Base-by-base conservation (phyloP, 2,797 vertebrate species). In the Silurus lanzhouensis region DNA sequence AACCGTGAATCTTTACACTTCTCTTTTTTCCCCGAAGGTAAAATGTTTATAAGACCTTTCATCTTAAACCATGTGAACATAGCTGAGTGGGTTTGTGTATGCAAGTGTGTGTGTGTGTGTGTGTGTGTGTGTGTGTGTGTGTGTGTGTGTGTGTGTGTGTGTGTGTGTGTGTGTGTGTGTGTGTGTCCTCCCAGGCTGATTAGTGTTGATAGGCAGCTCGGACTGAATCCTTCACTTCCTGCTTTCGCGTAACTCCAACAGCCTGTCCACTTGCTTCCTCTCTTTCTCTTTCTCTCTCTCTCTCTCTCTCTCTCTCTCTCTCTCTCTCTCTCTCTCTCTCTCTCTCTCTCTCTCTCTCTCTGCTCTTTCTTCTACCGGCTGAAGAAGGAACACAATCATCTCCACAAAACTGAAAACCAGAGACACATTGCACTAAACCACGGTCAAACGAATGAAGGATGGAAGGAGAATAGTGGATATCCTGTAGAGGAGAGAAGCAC, bases 131-230 rank as follows among this genome's bases (percentile, higher is more conserved):
- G 76, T 58, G 58, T 31, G 77, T 87, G 85, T 88, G 83, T 81
- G 19, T 72, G 46, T 88, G 88, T 90, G 84, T 57, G 72, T 79
- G 55, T 46, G 63, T 84, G 52, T 76, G 22, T 76, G 82, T 86
- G 1, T 80, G 84, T 84, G 83, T 80, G 20, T 60, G 46, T 89
- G 88, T 87, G 85, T 77, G 67, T 71, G 72, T 84, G 89, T 85
- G 84, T 91, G 83, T 90, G 86, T 88, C 84, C 91, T 90, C 91
- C 86, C 89, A 88, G 86, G 87, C 91, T 92, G 81, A 63, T 77
- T 84, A 76, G 91, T 91, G 93, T 94, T 93, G 92, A 94, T 93
- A 94, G 93, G 91, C 89, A 89, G 90, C 88, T 76, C 91, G 91
- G 91, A 91, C 92, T 89, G 92, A 93, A 92, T 90, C 93, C 92